Base-by-base conservation (phyloP, 1,140 invertebrate species). In the Tenebrio molitor region DNA sequence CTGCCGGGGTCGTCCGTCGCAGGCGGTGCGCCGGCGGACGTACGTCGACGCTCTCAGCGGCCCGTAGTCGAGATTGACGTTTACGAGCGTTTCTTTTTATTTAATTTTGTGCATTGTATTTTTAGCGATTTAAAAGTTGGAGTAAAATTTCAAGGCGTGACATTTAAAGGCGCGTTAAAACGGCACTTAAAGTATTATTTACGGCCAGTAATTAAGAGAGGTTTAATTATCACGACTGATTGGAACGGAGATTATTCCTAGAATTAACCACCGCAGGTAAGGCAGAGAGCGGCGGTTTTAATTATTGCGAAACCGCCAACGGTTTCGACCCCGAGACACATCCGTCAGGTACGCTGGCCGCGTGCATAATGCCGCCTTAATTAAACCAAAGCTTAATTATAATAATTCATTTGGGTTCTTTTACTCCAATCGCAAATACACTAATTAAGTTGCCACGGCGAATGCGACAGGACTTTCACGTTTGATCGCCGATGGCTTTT, bases 141-240 rank as follows among this genome's bases (percentile, higher is more conserved):
- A 53, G 72, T 76, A 74, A 78, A 78, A 78, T 73, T 78, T 73
- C 73, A 67, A 75, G 74, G 75, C 79, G 78, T 80, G 79, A 80
- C 79, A 78, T 79, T 80, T 80, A 80, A 70, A 74, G 77, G 73
- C 74, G 77, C 78, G 78, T 79, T 80, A 80, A 80, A 80, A 79
- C 76, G 72, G 79, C 76, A 78, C 75, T 80, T 80, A 80, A 80
- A 80, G 76, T 73, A 76, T 80, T 79, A 80, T 80, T 80, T 80
- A 80, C 74, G 76, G 75, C 63, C 42, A 73, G 79, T 80, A 80
- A 80, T 80, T 80, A 80, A 80, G 44, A 42, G 67, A 65, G 72
- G 74, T 80, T 80, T 79, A 80, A 80, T 80, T 80, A 79, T 79
- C 75, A 67, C 42, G 71, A 64, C 75, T 78, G 79, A 79, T 80